Conservation (phyloP, 2,888 invertebrate genomes). For the Drosophila flavopinicola region DNA sequence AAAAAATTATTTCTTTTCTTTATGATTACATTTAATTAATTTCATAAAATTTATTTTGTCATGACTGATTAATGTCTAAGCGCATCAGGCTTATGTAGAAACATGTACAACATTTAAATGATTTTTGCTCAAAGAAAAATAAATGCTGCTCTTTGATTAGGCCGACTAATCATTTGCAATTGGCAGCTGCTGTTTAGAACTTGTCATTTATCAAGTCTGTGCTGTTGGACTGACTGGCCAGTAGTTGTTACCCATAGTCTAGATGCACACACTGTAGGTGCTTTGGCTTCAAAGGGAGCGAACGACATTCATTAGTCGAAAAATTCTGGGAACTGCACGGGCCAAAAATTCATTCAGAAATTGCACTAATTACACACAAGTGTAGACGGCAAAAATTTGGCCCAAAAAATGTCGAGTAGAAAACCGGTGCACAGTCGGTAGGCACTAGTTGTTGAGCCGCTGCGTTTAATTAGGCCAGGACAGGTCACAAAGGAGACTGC, state of each 20-base stretch:
- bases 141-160: slow-evolving; percentile 7
- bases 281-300: slow-evolving; percentile 30
- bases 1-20: no score
- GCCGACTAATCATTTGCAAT: slow-evolving; percentile 33
- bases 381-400: slow-evolving; percentile 26
- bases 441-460: slow-evolving; percentile 19
- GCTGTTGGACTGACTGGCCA: neutral
- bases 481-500: neutral
- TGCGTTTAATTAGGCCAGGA: slow-evolving; percentile 61
- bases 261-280: slow-evolving; percentile 16
- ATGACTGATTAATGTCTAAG: no score
- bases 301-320: slow-evolving; percentile 49
- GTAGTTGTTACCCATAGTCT: slow-evolving; percentile 1
- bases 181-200: slow-evolving; percentile 34
- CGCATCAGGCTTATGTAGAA: no score
- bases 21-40: no score
- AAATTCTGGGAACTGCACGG: slow-evolving; percentile 57
- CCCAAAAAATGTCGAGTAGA: slow-evolving; percentile 14
- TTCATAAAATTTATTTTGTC: no score
- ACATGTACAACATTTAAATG: neutral
- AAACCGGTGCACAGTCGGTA: slow-evolving; percentile 36
- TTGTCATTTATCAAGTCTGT: slow-evolving; percentile 38
- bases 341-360: slow-evolving; percentile 62
- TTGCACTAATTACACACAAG: slow-evolving; percentile 67
- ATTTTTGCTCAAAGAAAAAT: neutral